Base-by-base conservation (phyloP, 2,113 vertebrate genomes). In the Cichladusa arquata region DNA sequence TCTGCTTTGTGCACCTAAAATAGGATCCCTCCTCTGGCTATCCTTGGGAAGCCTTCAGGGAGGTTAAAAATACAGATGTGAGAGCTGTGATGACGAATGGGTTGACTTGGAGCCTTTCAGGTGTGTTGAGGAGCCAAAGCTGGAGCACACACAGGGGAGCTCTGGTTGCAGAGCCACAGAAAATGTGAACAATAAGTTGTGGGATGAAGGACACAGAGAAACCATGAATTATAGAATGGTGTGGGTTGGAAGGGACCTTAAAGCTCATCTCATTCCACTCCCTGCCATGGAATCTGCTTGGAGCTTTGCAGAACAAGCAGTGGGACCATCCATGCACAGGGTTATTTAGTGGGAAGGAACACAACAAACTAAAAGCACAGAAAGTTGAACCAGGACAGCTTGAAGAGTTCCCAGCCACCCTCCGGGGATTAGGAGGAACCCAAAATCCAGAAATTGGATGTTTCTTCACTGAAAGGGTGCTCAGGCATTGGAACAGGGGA, bases 11-110 rank as follows among this genome's bases (percentile, higher is more conserved):
- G 57, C 8, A 2, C 81, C 91, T 87, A 24, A 92, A 96, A 96
- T 70, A 81, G 78, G 60, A 67, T 87, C 74, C 87, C 36, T 93
- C 79, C 64, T 91, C 78, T 93, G 92, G 38, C 53, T 90, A 50
- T 95, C 89, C 84, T 95, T 92, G 76, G 77, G 81, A 90, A 24
- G 88, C 93, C 91, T 90, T 95, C 76, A 78, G 88, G 36, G 76
- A 93, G 71, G 81, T 93, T 91, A 69, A 95, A 97, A 95, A 90
- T 38, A 69, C 44, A 51, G 62, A 62, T 3, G 5, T 51, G 90
- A 72, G 92, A 58, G 82, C 82, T 88, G n/a, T 36, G 51, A 33
- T 83, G 85, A 66, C 88, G 90, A 92, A 72, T 70, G 93, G 90
- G 81, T 8, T 76, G 90, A 85, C 81, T 34, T 1, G 11, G 82